phyloP scores from a whole-genome alignment of 2,888 invertebrate species.

The Athalia circularis region DNA sequence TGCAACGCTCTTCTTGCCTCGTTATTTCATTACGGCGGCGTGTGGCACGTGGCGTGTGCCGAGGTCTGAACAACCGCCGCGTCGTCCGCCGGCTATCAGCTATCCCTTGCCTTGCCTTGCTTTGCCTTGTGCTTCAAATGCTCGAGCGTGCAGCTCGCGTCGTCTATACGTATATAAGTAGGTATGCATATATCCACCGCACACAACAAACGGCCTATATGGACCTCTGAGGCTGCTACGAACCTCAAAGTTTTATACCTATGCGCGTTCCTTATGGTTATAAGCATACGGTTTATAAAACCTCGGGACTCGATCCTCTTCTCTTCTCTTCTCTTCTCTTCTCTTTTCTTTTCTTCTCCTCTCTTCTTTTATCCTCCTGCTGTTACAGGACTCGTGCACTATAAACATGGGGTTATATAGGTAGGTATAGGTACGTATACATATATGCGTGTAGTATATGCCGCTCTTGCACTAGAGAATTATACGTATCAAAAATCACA shows the following conservation, averaged over 20 bases:
- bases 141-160: background rate
- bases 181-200: background rate
- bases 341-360: conserved; percentile 41
- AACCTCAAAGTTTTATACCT: too few relatives aligned
- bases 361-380: conserved; percentile 42
- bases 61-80: conserved; percentile 46
- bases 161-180: conserved; percentile 7
- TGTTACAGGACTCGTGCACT: background rate
- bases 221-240: too few relatives aligned
- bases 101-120: conserved; percentile 26
- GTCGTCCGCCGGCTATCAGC: conserved; percentile 49
- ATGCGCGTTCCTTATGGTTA: too few relatives aligned
- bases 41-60: conserved; percentile 71
- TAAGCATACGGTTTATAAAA: too few relatives aligned
- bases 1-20: conserved; percentile 71
- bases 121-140: too few relatives aligned
- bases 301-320: conserved; percentile 47
- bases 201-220: too few relatives aligned
- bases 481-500: too few relatives aligned
- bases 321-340: conserved; percentile 50
- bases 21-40: conserved; percentile 73
- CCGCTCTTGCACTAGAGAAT: too few relatives aligned
- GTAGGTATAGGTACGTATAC: too few relatives aligned
- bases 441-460: background rate
- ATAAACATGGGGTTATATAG: background rate